Base-by-base conservation (phyloP, 2,113 vertebrate genomes). In the Lipophrys pholis region DNA sequence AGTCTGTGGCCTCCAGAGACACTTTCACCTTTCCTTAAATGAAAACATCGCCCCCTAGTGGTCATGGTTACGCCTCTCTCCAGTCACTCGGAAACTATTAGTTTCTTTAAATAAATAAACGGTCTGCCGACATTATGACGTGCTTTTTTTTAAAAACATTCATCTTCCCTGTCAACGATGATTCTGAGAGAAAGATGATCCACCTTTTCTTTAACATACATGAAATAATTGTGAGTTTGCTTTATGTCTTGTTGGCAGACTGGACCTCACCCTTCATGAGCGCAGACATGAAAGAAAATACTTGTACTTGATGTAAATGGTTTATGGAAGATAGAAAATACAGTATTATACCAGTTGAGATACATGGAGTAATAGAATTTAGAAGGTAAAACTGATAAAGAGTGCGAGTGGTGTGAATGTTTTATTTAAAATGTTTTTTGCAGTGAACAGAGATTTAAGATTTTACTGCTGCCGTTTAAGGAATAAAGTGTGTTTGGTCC, bases 401-500 rank as follows among this genome's bases (percentile, higher is more conserved):
- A 11, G 5, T 11, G 35, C 4, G 10, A 52, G n/a, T 59, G 54
- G 35, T 42, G 63, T 54, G 42, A 8, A 63, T 45, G 21, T 50
- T 11, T 71, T 15, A 78, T 48, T 1, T 8, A 40, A 45, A 35
- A 6, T 5, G 40, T 40, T 38, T 0, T 30, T 50, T 59, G 61
- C 3, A 1, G n/a, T 73, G 36, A 21, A 55, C 0, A 42, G 14
- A 7, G 14, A 7, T 8, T 60, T 0, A 42, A 49, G 2, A 4
- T 59, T 58, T 54, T 41, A 12, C 71, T n/a, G 51, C 10, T 46
- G 17, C 53, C 35, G 0, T 62, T 56, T 63, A 4, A 51, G 17
- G 53, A 73, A 21, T 7, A 42, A 36, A 30, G 21, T 54, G 2
- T 11, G 52, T 4, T 8, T 41, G 30, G 2, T 61, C 5, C 48